Evolutionary conservation across 2,888 invertebrate species (phyloP).

Genomic region (Drosophila hamatofila): DNA sequence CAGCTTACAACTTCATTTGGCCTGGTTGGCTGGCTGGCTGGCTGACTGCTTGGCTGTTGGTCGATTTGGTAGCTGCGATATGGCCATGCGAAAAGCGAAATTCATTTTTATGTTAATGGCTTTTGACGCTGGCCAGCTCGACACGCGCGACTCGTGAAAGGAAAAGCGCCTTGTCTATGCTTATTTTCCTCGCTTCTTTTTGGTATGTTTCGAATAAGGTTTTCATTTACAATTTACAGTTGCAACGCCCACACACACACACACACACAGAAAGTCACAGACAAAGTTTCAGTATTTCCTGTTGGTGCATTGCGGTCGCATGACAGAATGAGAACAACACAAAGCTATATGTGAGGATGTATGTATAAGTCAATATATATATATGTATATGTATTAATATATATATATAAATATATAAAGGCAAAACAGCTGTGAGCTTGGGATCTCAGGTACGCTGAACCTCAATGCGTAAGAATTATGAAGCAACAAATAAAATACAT

Average conservation of each 20-base stretch:
- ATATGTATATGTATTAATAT: not conserved
- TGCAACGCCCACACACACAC: constrained; percentile 30
- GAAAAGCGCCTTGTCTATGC: constrained; percentile 60
- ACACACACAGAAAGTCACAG: constrained; percentile 15
- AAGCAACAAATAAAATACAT: not conserved
- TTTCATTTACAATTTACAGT: constrained; percentile 45
- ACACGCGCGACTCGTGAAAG: constrained; percentile 69
- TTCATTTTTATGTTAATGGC: constrained; percentile 80
- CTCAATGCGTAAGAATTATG: constrained; percentile 21
- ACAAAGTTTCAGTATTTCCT: constrained; percentile 49
- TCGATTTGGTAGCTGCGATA: constrained; percentile 74
- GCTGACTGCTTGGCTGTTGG: constrained; percentile 20
- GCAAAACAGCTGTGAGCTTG: constrained; percentile 26
- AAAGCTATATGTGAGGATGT: not conserved
- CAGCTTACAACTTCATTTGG: constrained; percentile 58
- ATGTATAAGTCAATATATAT: not conserved
- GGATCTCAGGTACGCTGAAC: constrained; percentile 50
- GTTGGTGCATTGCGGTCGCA: constrained; percentile 59
- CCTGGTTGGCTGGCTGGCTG: constrained; percentile 30
- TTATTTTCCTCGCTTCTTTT: constrained; percentile 1
- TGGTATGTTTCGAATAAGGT: constrained; percentile 3
- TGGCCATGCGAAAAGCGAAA: constrained; percentile 69
- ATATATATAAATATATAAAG: not conserved
- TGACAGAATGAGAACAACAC: constrained; percentile 57
- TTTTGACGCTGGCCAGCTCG: constrained; percentile 65